Conservation (phyloP, 2,797 vertebrate species). For the Anomalospiza imberbis region DNA sequence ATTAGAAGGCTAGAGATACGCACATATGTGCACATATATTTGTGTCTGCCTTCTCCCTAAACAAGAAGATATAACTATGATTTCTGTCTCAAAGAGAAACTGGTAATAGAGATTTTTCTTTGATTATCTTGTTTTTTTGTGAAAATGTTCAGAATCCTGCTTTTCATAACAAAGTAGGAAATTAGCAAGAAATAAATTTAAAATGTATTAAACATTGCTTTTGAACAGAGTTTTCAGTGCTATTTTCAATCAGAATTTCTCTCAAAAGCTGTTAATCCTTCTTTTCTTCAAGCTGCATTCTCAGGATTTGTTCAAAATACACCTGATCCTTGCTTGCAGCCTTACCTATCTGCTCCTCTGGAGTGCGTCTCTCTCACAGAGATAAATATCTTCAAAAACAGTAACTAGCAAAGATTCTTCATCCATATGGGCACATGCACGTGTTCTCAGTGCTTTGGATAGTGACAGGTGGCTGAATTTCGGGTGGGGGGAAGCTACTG, state of each 20-base stretch:
- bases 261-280: neutral
- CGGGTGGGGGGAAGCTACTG: neutral
- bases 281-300: neutral
- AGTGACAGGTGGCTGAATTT: neutral
- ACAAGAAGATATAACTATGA: neutral
- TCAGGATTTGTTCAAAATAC: neutral
- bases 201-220: neutral
- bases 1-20: neutral
- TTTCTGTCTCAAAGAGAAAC: neutral
- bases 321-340: neutral
- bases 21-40: neutral
- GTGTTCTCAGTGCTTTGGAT: neutral
- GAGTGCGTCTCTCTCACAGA: neutral
- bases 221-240: neutral
- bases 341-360: neutral
- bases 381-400: neutral
- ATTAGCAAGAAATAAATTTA: neutral
- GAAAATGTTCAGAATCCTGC: neutral
- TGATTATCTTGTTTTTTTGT: neutral
- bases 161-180: neutral
- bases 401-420: neutral
- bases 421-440: neutral
- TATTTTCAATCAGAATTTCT: neutral
- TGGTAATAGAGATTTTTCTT: neutral
- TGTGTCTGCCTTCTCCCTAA: neutral